Conservation (phyloP, 2,888 invertebrate genomes). For the Thelaira solivaga region DNA sequence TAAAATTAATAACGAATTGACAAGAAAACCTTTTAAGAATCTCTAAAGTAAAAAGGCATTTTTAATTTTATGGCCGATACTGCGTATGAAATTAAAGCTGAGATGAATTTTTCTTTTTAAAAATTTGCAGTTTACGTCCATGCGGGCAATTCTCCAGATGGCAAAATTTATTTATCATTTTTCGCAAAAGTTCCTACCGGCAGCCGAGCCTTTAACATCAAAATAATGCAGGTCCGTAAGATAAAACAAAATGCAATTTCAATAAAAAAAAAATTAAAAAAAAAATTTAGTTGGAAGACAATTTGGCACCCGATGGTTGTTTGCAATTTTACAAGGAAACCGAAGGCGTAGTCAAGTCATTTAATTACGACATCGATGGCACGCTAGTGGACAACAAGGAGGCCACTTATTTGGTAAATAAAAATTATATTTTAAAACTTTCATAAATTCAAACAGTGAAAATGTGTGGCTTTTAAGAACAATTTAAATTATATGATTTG, state of each 20-base stretch:
- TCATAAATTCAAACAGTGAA: not conserved
- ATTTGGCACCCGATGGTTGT: conserved; percentile 80
- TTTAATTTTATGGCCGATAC: too few relatives aligned
- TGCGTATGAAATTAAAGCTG: too few relatives aligned
- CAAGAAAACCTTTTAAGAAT: too few relatives aligned
- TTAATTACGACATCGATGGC: conserved; percentile 83
- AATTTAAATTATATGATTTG: conserved; percentile 88
- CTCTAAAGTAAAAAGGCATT: too few relatives aligned
- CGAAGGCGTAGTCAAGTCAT: conserved; percentile 82
- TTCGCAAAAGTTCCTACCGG: conserved; percentile 79
- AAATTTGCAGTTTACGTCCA: conserved; percentile 85
- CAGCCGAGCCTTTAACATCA: conserved; percentile 81
- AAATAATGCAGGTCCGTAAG: conserved; percentile 79
- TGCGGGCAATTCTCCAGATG: conserved; percentile 80
- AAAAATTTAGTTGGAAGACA: conserved; percentile 66
- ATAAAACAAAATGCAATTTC: conserved; percentile 1
- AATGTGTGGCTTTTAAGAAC: conserved; percentile 78
- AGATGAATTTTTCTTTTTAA: not conserved
- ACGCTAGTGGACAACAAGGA: conserved; percentile 79
- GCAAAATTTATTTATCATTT: conserved; percentile 82
- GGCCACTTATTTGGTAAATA: conserved; percentile 81
- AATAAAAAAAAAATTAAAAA: not conserved
- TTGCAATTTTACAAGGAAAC: conserved; percentile 82
- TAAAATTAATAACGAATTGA: too few relatives aligned
- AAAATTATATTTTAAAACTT: not conserved